Evolutionary conservation across 2,113 vertebrate species (phyloP).

Genomic region (Scolopax mira): DNA sequence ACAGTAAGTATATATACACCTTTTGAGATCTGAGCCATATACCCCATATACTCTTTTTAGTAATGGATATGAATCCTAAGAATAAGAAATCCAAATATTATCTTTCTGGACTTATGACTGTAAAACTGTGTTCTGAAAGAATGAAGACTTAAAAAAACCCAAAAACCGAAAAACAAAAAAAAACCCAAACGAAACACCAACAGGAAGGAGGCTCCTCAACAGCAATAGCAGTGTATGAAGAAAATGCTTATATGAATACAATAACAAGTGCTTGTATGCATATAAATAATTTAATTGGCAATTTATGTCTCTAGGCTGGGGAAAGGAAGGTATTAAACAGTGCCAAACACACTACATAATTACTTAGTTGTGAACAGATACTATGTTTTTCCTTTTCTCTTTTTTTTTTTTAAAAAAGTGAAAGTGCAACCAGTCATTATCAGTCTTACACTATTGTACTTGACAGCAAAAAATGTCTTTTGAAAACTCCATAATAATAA

Average conservation of each 20-base stretch:
- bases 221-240: neutral
- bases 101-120: neutral
- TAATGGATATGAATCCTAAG: neutral
- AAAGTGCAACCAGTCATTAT: neutral
- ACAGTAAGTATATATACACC: fast-evolving
- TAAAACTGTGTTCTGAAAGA: neutral
- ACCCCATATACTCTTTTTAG: neutral
- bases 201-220: neutral
- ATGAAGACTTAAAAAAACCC: neutral
- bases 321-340: neutral
- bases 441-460: neutral
- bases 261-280: neutral
- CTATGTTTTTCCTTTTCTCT: neutral
- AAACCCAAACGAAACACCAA: no score
- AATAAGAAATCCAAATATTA: neutral
- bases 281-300: neutral
- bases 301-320: neutral
- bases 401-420: neutral
- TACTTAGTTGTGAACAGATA: neutral
- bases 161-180: no score
- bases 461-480: neutral
- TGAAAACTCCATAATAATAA: neutral
- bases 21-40: neutral
- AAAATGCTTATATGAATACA: no score
- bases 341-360: neutral